Evolutionary conservation across 2,888 invertebrate genomes (phyloP).

Genomic region (Heliothis peltigera): DNA sequence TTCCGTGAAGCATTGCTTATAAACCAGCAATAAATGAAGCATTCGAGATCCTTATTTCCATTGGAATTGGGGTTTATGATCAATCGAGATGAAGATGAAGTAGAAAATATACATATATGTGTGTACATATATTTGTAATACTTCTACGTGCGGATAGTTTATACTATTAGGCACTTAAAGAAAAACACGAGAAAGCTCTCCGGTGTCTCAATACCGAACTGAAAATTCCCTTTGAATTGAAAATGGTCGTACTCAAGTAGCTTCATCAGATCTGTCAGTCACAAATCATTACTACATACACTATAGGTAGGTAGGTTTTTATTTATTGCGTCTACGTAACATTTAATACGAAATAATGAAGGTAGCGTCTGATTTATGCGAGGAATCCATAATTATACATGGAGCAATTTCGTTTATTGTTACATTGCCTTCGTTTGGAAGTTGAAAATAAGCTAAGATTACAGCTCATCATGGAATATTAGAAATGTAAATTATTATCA

Average conservation of each 20-base stretch:
- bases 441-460: background rate
- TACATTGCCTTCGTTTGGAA: background rate
- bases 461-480: background rate
- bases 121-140: constrained; percentile 15
- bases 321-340: constrained; percentile 10
- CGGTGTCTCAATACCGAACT: constrained; percentile 24
- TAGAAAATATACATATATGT: background rate
- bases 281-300: constrained; percentile 30
- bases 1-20: background rate
- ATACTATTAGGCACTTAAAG: constrained; percentile 43
- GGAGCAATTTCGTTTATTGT: constrained; percentile 22
- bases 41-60: too few relatives aligned
- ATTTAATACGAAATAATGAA: constrained; percentile 28
- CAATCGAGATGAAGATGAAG: constrained; percentile 15
- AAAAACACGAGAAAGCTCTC: constrained; percentile 57
- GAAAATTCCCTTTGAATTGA: constrained; percentile 38
- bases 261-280: constrained; percentile 8
- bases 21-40: background rate
- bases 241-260: constrained; percentile 12
- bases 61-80: background rate
- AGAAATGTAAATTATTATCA: background rate
- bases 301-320: background rate
- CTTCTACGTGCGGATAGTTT: constrained; percentile 38
- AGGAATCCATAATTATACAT: constrained; percentile 28
- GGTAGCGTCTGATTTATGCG: constrained; percentile 20